Evolutionary conservation across 1,140 invertebrate species (phyloP), one percentile per base, ranked within the genome.

Genomic region (Monomorium pharaonis): DNA sequence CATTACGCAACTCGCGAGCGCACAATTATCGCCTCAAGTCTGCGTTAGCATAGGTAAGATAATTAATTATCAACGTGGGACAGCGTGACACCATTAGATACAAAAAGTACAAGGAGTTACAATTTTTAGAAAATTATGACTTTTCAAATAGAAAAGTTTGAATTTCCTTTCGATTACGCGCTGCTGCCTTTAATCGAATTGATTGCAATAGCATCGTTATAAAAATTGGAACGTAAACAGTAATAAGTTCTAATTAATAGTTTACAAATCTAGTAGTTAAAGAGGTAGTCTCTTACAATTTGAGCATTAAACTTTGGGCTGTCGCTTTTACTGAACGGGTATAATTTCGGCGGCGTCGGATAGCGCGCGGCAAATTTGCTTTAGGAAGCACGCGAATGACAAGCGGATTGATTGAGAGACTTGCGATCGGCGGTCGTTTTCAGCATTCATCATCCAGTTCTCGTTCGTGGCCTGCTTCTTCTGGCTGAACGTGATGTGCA

Each of bases 401-500:
- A 67, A 16, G 69, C 37, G 30, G 9, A 44, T 27, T 67, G 16
- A 85, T 80, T 56, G 51, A 49, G 49, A 54, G 51, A 70, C 21
- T 12, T 12, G 3, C 9, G 51, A 6, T 7, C 58, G 58, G 47
- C 33, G 14, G n/a, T 80, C 21, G 86, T 89, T 90, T 93, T 92
- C 96, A 95, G 96, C 96, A 0, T 95, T 96, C 62, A 91, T 96
- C 56, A 96, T 97, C 44, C 97, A 98, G 91, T 98, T 97, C 93
- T 97, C 97, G 88, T 97, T 97, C 92, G 92, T 98, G 76, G 95
- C 97, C 0, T 97, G 97, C 44, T 98, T 98, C 92, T 97, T 97
- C 77, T 98, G 98, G 98, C 97, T 98, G 95, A 97, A 96, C 90
- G 95, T 97, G 9, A 97, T 98, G 95, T 97, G 97, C 63, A 96